These are phyloP conservation scores for Eupithecia dodoneata DNA, from an alignment of 2,888 invertebrate genomes.

Conservation along the genomic window DNA sequence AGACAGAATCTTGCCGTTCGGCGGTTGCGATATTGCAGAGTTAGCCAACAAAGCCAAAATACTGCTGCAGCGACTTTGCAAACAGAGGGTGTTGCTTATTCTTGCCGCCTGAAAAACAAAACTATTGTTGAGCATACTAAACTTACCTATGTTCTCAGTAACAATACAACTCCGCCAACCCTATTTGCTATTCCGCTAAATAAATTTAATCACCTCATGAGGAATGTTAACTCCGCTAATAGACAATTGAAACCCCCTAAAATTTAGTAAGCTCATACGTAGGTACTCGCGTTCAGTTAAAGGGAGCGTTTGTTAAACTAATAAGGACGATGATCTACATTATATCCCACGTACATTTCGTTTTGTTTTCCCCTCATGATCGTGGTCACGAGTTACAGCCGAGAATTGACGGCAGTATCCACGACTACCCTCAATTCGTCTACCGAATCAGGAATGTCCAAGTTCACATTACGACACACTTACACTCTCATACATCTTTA, in stretches of 20 bases:
- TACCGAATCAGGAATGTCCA: too few species aligned
- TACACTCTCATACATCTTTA: too few species aligned
- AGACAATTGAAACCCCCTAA: too few species aligned
- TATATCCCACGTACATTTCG: too few species aligned
- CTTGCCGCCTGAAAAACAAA: slow-evolving; percentile 88
- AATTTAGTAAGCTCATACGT: not conserved
- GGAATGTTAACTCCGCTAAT: too few species aligned
- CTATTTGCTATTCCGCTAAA: too few species aligned
- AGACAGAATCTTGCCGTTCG: slow-evolving; percentile 90
- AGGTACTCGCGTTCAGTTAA: not conserved
- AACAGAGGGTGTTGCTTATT: slow-evolving; percentile 93
- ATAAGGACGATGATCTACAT: not conserved
- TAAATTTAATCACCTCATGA: too few species aligned
- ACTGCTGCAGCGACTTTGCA: slow-evolving; percentile 95
- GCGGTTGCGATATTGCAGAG: slow-evolving; percentile 93
- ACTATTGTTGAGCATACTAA: not conserved
- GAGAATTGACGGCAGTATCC: too few species aligned
- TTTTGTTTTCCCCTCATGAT: too few species aligned
- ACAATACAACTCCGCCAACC: not conserved
- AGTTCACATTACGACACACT: too few species aligned
- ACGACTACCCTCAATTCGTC: too few species aligned
- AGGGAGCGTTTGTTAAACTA: not conserved
- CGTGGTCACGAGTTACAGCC: too few species aligned
- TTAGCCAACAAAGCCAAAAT: slow-evolving; percentile 94
- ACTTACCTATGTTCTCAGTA: not conserved